These are phyloP conservation scores for Hemaris fuciformis DNA, from an alignment of 2,888 invertebrate species.

Conservation along the genomic window DNA sequence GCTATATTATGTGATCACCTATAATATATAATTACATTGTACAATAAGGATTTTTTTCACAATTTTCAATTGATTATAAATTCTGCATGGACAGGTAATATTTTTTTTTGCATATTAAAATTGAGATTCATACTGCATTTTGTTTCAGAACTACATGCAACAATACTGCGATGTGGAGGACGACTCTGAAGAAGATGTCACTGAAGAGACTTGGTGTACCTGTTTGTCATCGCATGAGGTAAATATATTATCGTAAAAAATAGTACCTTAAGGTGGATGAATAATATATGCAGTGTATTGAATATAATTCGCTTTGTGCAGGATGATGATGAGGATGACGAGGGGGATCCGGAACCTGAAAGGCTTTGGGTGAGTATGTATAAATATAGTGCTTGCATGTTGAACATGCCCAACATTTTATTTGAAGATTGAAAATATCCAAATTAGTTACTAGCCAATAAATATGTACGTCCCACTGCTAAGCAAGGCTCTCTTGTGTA, in stretches of 20 bases:
- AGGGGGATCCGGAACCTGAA: slow-evolving; percentile 60
- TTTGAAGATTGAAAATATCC: neutral
- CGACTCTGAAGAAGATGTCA: slow-evolving; percentile 68
- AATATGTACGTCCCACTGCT: no score
- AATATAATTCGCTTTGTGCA: slow-evolving; percentile 23
- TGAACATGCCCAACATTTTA: neutral
- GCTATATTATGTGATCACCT: no score
- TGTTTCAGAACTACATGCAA: slow-evolving; percentile 53
- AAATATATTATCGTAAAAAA: slow-evolving; percentile 14
- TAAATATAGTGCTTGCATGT: neutral
- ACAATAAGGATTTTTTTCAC: no score
- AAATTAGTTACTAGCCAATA: neutral
- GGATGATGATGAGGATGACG: slow-evolving; percentile 72
- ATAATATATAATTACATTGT: no score
- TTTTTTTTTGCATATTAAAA: no score
- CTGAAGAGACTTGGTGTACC: slow-evolving; percentile 68
- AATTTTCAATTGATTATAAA: no score
- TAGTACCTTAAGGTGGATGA: neutral
- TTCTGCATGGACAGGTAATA: no score
- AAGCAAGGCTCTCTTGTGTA: no score
- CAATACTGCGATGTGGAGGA: slow-evolving; percentile 60
- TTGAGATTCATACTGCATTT: slow-evolving; percentile 11
- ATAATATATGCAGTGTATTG: slow-evolving; percentile 18
- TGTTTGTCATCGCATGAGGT: slow-evolving; percentile 74
- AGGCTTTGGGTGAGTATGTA: slow-evolving; percentile 59